Percentiles rank a stretch among this genome's conserved stretches.
Conservation (phyloP, 64 coral and sea anemone genomes). For the Actinia tenebrosa region DNA sequence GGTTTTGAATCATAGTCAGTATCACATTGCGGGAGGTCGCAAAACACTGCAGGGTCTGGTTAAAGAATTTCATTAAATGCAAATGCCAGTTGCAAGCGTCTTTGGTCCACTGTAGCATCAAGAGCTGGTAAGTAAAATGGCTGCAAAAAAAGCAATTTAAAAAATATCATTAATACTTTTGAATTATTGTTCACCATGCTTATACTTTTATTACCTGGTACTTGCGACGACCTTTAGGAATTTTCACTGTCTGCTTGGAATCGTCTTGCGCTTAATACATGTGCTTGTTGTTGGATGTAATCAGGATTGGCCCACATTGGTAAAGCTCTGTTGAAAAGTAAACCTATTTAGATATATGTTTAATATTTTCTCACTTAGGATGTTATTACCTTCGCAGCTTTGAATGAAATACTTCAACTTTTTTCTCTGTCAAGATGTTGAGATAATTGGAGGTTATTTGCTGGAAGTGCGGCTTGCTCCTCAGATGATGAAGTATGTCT, state of each 20-base stretch:
- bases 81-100: background rate
- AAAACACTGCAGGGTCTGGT: background rate
- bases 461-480: background rate
- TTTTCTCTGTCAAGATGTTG: background rate
- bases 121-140: slow-evolving; percentile 13
- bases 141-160: background rate
- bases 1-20: background rate
- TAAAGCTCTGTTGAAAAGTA: too few relatives aligned
- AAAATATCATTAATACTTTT: background rate
- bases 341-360: too few relatives aligned
- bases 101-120: background rate
- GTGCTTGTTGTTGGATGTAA: too few relatives aligned
- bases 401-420: slow-evolving; percentile 16
- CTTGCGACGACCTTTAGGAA: too few relatives aligned
- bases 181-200: background rate
- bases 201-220: too few relatives aligned
- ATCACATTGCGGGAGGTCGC: background rate
- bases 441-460: slow-evolving; percentile 3
- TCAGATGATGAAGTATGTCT: slow-evolving; percentile 24
- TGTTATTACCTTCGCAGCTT: background rate
- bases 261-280: too few relatives aligned
- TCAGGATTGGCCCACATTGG: too few relatives aligned
- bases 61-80: background rate
- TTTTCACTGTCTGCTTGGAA: too few relatives aligned
- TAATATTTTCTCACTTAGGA: too few relatives aligned